Base-by-base conservation (phyloP, 2,888 invertebrate genomes). In the Chrysotoxum bicinctum region DNA sequence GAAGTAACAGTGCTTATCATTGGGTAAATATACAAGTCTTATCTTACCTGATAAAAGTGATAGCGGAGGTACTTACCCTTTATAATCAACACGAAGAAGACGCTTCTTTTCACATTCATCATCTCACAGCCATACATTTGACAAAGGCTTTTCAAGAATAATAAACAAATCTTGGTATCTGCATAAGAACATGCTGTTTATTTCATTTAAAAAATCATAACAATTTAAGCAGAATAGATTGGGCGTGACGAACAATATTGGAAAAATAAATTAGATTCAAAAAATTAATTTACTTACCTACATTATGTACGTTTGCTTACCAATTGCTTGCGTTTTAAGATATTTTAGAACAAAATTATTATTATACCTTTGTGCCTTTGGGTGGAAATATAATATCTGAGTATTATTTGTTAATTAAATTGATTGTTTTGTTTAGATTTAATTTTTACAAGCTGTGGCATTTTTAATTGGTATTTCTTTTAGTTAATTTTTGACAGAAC, bases 21-120 rank as follows among this genome's bases (percentile, higher is more conserved):
- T 66, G 35, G 66, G 30, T 37, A 81, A 81, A 81, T 69, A 32
- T 5, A 14, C 1, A 14, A 30, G 19, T 5, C 40, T 21, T 82
- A 82, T 76, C 81, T 68, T 76, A 72, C 58, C 72, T 70, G 48
- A 23, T 75, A 50, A 45, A 30, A 10, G n/a, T 50, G 50, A 37
- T 37, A 66, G 9, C 8, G 16, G 30, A 30, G 40, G 16, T 70
- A 68, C 69, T 26, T 37, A 52, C 37, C 35, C 50, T 37, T 52
- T 35, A 10, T 45, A 32, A 16, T 26, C 26, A 16, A 48, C 14
- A 7, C 35, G 14, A n/a, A 14, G 19, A 37, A 35, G 26, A 16
- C 19, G 37, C 19, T 12, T 58, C 48, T 16, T 37, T 16, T 56
- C 56, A 21, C 45, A 62, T 12, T 16, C 43, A 21, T 56, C 35